Evolutionary conservation across 1,140 invertebrate genomes (phyloP).

Genomic region (Lethocerus indicus): DNA sequence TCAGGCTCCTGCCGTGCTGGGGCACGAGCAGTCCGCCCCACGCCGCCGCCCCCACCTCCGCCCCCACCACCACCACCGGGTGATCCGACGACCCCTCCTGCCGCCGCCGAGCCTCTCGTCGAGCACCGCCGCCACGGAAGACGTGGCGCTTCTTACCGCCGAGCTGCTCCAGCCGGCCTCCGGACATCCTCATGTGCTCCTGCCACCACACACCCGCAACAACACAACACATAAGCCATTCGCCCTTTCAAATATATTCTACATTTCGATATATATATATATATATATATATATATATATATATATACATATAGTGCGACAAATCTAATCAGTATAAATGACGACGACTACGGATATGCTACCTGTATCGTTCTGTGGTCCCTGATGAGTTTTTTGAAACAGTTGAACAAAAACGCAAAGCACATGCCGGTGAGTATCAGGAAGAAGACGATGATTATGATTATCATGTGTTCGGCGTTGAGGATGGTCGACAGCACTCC

Average conservation of each 20-base stretch:
- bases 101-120: constrained; percentile 52
- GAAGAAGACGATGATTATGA: constrained; percentile 78
- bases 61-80: neutral
- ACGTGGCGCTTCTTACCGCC: no score
- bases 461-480: constrained; percentile 52
- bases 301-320: no score
- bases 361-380: constrained; percentile 74
- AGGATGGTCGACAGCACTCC: constrained; percentile 14
- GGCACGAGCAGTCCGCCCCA: no score
- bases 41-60: no score
- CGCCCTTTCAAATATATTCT: no score
- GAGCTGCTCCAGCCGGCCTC: no score
- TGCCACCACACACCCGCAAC: constrained; percentile 22
- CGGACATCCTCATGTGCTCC: constrained; percentile 64
- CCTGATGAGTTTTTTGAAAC: constrained; percentile 60
- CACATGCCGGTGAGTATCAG: constrained; percentile 74
- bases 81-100: constrained; percentile 22
- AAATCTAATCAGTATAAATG: neutral
- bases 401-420: constrained; percentile 70
- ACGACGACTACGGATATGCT: constrained; percentile 20
- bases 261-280: no score
- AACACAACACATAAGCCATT: no score
- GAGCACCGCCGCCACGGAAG: no score
- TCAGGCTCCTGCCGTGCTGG: no score
- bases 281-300: neutral